Conservation (phyloP, 2,888 invertebrate genomes). For the Perizoma flavofasciatum region DNA sequence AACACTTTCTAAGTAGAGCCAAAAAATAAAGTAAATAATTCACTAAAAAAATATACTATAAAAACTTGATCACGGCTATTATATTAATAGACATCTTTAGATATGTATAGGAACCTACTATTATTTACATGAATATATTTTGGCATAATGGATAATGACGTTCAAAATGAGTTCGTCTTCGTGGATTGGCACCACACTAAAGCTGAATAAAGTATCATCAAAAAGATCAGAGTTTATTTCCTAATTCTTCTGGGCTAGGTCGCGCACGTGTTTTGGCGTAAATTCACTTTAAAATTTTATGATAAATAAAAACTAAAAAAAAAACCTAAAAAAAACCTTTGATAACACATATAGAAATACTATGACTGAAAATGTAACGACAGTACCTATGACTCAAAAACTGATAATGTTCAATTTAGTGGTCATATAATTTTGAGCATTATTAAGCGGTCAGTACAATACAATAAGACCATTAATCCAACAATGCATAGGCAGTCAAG, state of each 20-base stretch:
- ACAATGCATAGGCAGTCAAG: conserved; percentile 63
- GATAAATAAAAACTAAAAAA: no score
- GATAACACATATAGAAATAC: no score
- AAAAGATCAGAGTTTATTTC: no score
- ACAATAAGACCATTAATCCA: conserved; percentile 37
- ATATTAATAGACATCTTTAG: not conserved
- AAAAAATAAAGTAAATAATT: not conserved
- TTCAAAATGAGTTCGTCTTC: conserved; percentile 10
- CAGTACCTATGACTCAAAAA: conserved; percentile 7
- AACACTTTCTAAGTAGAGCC: conserved; percentile 12
- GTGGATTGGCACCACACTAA: no score
- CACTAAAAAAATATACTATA: no score
- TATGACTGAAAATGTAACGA: no score
- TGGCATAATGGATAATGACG: conserved; percentile 9
- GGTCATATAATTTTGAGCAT: conserved; percentile 45
- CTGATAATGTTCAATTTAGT: conserved; percentile 22
- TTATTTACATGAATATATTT: conserved; percentile 9
- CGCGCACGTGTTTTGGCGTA: no score
- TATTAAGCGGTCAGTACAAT: conserved; percentile 27
- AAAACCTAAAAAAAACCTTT: no score
- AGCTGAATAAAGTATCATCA: no score
- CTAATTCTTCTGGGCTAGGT: no score
- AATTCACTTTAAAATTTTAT: no score
- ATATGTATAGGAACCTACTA: not conserved
- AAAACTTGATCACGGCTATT: no score